Evolutionary conservation across 2,888 invertebrate species (phyloP).

Genomic region (Pocota personata): DNA sequence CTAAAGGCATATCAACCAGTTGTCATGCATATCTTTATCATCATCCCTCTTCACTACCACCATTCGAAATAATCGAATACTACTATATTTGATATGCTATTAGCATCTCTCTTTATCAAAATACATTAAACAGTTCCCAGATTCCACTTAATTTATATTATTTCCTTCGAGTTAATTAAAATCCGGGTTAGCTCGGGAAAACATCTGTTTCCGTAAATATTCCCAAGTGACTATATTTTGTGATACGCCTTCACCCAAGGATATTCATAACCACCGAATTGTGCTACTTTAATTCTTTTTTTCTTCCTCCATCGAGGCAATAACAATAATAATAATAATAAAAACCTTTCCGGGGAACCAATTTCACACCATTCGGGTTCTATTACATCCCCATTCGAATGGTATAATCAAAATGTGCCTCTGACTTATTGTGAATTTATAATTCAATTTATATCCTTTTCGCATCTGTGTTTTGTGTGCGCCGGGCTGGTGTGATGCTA

Average conservation of each 20-base stretch:
- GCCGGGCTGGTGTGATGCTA: slow-evolving; percentile 22
- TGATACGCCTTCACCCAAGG: slow-evolving; percentile 17
- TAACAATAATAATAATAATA: slow-evolving; percentile 73
- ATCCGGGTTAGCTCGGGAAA: slow-evolving; percentile 46
- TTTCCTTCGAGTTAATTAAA: slow-evolving; percentile 61
- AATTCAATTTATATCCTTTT: slow-evolving; percentile 74
- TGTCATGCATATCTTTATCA: neutral
- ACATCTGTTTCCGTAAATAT: slow-evolving; percentile 71
- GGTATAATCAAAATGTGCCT: slow-evolving; percentile 74
- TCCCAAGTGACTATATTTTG: slow-evolving; percentile 47
- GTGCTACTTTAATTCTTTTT: slow-evolving; percentile 60
- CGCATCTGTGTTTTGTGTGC: slow-evolving; percentile 67
- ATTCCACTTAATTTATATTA: slow-evolving; percentile 22
- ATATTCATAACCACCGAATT: slow-evolving; percentile 70
- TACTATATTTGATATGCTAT: neutral
- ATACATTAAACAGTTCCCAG: neutral
- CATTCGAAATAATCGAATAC: neutral
- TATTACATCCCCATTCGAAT: slow-evolving; percentile 72
- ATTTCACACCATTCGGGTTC: slow-evolving; percentile 74
- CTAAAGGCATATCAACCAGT: too few species aligned
- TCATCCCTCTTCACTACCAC: neutral
- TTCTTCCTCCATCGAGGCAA: slow-evolving; percentile 29
- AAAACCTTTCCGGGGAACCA: slow-evolving; percentile 70
- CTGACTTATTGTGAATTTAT: slow-evolving; percentile 74
- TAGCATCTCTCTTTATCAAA: neutral